Percentiles rank a stretch among this genome's conserved stretches.
These are phyloP conservation scores for Chlorops oryzae DNA, from an alignment of 1,140 invertebrate species.

Conservation along the genomic window DNA sequence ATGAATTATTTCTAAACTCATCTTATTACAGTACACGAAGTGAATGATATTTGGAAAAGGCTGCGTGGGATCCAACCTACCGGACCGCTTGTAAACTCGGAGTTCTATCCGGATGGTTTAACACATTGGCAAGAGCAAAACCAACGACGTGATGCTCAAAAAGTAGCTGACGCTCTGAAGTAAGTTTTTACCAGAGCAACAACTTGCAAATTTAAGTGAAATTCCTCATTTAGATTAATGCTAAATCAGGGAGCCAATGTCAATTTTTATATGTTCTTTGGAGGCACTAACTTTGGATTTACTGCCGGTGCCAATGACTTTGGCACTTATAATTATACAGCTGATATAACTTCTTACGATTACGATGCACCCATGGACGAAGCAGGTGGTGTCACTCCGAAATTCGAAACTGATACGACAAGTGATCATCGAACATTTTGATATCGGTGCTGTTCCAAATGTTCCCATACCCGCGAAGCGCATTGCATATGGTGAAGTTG, in stretches of 20 bases:
- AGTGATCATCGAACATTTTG: constrained; percentile 51
- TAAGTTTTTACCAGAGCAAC: too few relatives aligned
- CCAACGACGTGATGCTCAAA: constrained; percentile 50
- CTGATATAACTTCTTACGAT: constrained; percentile 78
- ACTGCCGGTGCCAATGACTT: constrained; percentile 54
- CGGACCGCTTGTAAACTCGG: constrained; percentile 79
- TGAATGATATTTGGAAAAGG: constrained; percentile 32
- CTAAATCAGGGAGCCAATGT: constrained; percentile 63
- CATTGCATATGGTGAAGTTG: constrained; percentile 53
- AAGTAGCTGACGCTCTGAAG: constrained; percentile 57
- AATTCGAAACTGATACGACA: constrained; percentile 72
- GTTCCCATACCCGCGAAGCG: too few relatives aligned
- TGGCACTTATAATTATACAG: constrained; percentile 48
- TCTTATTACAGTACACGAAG: constrained; percentile 28
- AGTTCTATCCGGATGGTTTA: constrained; percentile 86
- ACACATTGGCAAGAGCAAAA: constrained; percentile 75
- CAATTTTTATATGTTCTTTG: constrained; percentile 74
- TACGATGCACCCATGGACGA: constrained; percentile 80
- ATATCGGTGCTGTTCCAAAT: constrained; percentile 44
- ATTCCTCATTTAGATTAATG: too few relatives aligned
- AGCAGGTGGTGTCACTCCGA: constrained; percentile 73
- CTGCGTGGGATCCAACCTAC: constrained; percentile 54
- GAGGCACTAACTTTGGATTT: constrained; percentile 70
- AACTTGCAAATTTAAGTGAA: constrained; percentile 37
- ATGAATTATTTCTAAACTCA: constrained; percentile 1